phyloP scores from a whole-genome alignment of 2,797 vertebrate species.

The Hephaestus fuliginosus region DNA sequence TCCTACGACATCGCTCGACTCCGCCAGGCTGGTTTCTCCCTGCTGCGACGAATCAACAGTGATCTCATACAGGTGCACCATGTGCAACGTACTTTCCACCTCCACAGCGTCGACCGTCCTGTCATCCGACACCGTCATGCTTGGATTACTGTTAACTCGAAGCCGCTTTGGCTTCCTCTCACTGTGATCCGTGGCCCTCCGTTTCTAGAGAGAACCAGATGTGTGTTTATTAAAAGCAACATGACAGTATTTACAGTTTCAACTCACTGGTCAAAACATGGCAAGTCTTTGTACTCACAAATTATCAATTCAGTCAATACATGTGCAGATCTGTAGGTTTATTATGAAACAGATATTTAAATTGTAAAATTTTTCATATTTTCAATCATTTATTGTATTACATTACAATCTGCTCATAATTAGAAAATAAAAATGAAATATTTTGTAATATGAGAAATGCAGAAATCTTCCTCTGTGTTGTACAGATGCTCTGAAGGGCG shows the following conservation, averaged over 20 bases:
- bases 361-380: neutral
- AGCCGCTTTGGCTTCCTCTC: conserved; percentile 69
- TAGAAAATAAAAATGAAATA: neutral
- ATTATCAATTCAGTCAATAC: neutral
- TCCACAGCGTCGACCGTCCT: neutral
- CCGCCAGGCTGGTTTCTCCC: conserved; percentile 41
- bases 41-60: conserved; percentile 39
- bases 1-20: conserved; percentile 1
- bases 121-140: conserved; percentile 2
- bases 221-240: neutral
- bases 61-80: conserved; percentile 69
- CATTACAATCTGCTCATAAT: neutral
- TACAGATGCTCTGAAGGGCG: too few species aligned
- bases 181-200: conserved; percentile 61
- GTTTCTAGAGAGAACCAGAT: conserved; percentile 72
- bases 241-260: neutral
- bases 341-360: too few species aligned
- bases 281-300: neutral
- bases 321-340: neutral
- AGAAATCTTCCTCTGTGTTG: neutral
- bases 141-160: conserved; percentile 24
- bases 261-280: too few species aligned
- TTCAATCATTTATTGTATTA: neutral
- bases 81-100: conserved; percentile 24
- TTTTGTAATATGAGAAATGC: neutral